These are phyloP conservation scores for Nibea coibor DNA, from an alignment of 2,113 vertebrate species.

Conservation along the genomic window DNA sequence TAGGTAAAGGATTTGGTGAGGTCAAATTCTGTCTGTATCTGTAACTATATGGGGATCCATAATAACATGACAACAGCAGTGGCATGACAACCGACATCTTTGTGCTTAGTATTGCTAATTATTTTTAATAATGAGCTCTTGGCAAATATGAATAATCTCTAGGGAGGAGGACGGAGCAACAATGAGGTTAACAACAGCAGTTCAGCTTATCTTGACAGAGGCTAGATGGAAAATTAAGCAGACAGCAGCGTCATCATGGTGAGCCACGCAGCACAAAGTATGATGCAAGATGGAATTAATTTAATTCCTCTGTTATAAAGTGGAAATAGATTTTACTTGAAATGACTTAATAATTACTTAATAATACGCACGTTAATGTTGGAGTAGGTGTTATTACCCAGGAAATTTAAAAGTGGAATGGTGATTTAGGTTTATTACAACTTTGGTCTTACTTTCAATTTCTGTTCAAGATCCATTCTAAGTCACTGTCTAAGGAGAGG, in stretches of 20 bases:
- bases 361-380: background rate
- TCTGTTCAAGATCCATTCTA: background rate
- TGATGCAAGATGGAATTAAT: conserved; percentile 30
- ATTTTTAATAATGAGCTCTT: conserved; percentile 41
- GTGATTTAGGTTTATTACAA: background rate
- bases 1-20: background rate
- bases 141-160: conserved; percentile 22
- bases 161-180: conserved; percentile 11
- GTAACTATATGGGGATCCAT: background rate
- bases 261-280: conserved; percentile 22
- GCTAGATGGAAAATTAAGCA: conserved; percentile 34
- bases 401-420: background rate
- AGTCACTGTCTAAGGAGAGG: too few relatives aligned
- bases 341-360: too few relatives aligned
- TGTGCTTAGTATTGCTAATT: conserved; percentile 15
- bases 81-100: conserved; percentile 15
- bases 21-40: background rate
- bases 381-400: background rate
- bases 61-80: background rate
- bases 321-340: conserved; percentile 4
- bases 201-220: conserved; percentile 13
- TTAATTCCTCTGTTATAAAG: conserved; percentile 10
- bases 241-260: conserved; percentile 18
- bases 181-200: conserved; percentile 40
- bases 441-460: background rate